Evolutionary conservation across 2,888 invertebrate species (phyloP).

Genomic region (Neocrepidodera transversa): DNA sequence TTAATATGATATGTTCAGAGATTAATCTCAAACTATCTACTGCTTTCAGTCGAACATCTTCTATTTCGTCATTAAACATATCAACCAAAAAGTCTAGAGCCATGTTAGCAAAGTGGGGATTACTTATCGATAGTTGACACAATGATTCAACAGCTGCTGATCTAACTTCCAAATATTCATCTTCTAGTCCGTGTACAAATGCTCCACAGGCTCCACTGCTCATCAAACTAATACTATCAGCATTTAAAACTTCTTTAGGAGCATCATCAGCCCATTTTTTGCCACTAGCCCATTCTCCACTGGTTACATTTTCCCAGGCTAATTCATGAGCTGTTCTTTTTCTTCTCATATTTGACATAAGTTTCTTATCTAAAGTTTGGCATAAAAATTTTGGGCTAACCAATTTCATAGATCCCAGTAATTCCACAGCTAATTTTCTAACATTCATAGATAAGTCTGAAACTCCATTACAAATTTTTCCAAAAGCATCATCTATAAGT

Average conservation of each 20-base stretch:
- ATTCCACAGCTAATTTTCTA: constrained; percentile 81
- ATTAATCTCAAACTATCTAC: constrained; percentile 93
- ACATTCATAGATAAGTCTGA: constrained; percentile 92
- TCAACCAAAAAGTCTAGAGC: constrained; percentile 96
- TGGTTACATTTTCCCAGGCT: constrained; percentile 80
- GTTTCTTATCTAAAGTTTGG: constrained; percentile 96
- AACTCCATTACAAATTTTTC: constrained; percentile 90
- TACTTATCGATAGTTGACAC: constrained; percentile 84
- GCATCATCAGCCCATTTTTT: constrained; percentile 89
- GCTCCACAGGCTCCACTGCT: constrained; percentile 97
- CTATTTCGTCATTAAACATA: constrained; percentile 99
- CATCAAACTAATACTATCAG: constrained; percentile 79
- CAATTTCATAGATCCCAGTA: constrained; percentile 84
- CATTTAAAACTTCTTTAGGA: constrained; percentile 76
- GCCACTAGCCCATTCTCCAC: constrained; percentile 91
- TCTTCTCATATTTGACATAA: constrained; percentile 90
- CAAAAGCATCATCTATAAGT: constrained; percentile 95
- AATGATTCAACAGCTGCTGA: constrained; percentile 94
- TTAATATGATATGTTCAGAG: constrained; percentile 83
- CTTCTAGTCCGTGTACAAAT: constrained; percentile 97
- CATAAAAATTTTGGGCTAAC: constrained; percentile 90
- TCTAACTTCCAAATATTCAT: constrained; percentile 95
- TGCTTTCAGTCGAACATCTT: constrained; percentile 92
- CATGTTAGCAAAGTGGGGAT: constrained; percentile 84
- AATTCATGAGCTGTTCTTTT: constrained; percentile 85